These are phyloP conservation scores for Hypselothyrea guttata DNA, from an alignment of 2,888 invertebrate species.

Conservation along the genomic window DNA sequence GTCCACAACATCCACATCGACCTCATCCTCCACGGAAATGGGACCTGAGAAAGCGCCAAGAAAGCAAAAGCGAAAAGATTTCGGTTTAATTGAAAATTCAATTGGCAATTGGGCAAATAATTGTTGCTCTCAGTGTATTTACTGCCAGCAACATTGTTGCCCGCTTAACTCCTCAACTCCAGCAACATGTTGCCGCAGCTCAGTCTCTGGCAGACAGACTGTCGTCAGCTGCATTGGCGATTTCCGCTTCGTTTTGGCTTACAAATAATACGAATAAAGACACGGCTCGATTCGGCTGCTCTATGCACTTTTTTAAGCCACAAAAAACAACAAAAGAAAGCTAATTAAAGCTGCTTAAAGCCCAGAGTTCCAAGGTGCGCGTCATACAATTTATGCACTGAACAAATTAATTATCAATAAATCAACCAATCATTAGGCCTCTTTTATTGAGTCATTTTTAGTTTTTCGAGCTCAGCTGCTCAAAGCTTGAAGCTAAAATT, in stretches of 20 bases:
- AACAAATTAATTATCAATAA: too few species aligned
- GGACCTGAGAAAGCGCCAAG: constrained; percentile 76
- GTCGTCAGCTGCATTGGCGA: constrained; percentile 47
- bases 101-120: not conserved
- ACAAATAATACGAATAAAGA: constrained; percentile 43
- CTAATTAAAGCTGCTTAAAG: too few species aligned
- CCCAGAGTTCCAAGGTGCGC: not conserved
- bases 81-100: constrained; percentile 35
- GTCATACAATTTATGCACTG: too few species aligned
- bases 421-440: too few species aligned
- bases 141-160: not conserved
- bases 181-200: constrained; percentile 39
- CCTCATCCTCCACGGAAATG: constrained; percentile 85
- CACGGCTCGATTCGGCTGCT: constrained; percentile 57
- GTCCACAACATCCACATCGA: constrained; percentile 88
- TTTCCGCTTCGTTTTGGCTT: constrained; percentile 61
- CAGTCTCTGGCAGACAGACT: constrained; percentile 48
- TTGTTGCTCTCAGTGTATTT: too few species aligned
- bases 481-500: too few species aligned
- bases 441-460: too few species aligned
- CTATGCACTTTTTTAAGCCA: constrained; percentile 15
- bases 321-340: too few species aligned
- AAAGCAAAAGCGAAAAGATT: constrained; percentile 5
- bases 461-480: too few species aligned
- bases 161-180: not conserved